Conservation (phyloP, 2,888 invertebrate genomes). For the Arge pagana region DNA sequence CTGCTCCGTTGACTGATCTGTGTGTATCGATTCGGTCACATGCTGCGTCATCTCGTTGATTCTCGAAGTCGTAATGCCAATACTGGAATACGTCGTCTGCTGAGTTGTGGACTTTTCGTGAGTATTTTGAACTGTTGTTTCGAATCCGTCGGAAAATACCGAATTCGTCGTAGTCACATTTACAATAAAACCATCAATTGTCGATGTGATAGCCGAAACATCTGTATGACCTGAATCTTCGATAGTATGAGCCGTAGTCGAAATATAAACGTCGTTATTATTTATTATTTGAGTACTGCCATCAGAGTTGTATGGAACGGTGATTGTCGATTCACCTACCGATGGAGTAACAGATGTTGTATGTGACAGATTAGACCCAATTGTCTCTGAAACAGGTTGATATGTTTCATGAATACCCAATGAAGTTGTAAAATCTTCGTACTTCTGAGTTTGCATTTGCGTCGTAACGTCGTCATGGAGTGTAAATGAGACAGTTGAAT, state of each 20-base stretch:
- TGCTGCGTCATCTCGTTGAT: neutral
- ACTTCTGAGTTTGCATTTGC: neutral
- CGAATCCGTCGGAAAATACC: neutral
- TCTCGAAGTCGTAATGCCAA: neutral
- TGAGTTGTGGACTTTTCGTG: neutral
- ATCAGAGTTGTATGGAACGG: neutral
- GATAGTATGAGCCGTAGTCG: neutral
- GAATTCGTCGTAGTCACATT: neutral
- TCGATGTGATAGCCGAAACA: neutral
- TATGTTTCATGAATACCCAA: neutral
- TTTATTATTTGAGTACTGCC: neutral
- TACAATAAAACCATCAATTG: neutral
- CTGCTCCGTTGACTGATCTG: neutral
- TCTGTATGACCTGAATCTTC: neutral
- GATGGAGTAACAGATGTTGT: neutral
- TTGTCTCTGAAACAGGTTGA: neutral
- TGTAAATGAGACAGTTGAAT: neutral
- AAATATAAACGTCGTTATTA: neutral
- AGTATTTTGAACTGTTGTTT: neutral
- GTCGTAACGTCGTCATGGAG: neutral
- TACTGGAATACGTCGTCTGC: neutral
- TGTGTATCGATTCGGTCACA: neutral
- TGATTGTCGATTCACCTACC: constrained; percentile 1
- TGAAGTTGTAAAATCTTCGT: neutral
- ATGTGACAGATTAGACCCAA: neutral